Conservation (phyloP, 2,888 invertebrate species). For the Latrodectus elegans region DNA sequence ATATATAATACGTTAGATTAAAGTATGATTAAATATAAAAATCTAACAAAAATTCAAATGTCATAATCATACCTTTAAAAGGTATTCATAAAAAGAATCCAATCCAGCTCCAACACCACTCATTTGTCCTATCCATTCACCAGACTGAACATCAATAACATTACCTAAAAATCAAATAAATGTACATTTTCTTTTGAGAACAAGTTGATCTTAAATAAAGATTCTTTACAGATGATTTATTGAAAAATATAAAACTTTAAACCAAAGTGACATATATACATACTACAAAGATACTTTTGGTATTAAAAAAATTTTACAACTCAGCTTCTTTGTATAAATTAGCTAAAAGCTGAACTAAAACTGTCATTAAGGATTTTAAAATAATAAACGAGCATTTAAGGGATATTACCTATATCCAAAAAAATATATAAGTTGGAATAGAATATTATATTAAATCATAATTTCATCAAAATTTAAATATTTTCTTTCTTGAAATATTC, state of each 20-base stretch:
- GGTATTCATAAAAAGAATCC: slow-evolving; percentile 81
- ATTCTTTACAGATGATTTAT: neutral
- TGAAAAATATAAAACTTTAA: neutral
- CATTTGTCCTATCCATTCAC: slow-evolving; percentile 79
- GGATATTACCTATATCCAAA: no score
- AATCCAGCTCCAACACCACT: slow-evolving; percentile 80
- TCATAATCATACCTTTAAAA: slow-evolving; percentile 77
- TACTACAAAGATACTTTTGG: neutral
- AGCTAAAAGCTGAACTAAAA: neutral
- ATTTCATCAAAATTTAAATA: no score
- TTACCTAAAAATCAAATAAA: slow-evolving; percentile 76
- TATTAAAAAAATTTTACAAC: neutral
- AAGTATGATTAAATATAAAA: no score
- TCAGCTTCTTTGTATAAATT: neutral
- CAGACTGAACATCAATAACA: slow-evolving; percentile 80
- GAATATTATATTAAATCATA: no score
- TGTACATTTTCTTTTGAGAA: no score
- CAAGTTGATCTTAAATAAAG: no score
- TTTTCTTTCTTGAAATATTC: no score
- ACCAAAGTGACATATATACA: no score
- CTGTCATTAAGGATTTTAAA: neutral
- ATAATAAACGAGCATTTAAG: neutral
- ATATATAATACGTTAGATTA: no score
- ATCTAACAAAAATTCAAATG: no score
- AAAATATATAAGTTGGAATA: no score